Conservation (phyloP, 2,113 vertebrate species). For the Brachypodius melanocephalos region DNA sequence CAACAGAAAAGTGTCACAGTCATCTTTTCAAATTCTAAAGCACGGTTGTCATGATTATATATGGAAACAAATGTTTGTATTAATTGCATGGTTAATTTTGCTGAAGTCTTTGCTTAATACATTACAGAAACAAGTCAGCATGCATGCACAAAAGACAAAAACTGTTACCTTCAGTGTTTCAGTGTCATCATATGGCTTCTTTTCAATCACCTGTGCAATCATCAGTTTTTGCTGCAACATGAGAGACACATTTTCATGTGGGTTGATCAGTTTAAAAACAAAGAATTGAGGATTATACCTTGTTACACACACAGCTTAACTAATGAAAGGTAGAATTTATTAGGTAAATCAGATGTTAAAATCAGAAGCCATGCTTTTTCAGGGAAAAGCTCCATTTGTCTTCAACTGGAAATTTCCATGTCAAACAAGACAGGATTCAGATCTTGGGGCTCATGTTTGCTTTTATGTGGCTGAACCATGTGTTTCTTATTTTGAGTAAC, state of each 20-base stretch:
- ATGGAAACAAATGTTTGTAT: neutral
- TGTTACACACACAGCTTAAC: neutral
- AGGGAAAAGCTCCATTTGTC: neutral
- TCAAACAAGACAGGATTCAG: neutral
- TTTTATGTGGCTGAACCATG: accelerated
- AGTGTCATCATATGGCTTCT: neutral
- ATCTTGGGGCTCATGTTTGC: neutral
- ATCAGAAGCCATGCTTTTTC: neutral
- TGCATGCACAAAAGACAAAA: neutral
- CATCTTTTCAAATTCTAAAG: neutral
- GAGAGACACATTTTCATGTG: neutral
- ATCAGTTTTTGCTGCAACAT: neutral
- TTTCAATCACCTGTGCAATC: neutral
- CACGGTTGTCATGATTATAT: neutral
- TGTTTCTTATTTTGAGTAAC: neutral
- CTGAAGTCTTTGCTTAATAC: neutral
- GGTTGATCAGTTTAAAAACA: neutral
- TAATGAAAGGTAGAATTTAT: neutral
- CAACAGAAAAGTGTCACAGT: neutral
- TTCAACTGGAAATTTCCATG: neutral
- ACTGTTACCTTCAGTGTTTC: neutral
- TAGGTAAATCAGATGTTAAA: neutral
- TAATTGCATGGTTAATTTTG: neutral
- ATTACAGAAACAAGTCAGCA: neutral
- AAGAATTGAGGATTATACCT: neutral